Evolutionary conservation across 2,113 vertebrate genomes (phyloP), one percentile per base, ranked within the genome.

Genomic region (Gila orcuttii): DNA sequence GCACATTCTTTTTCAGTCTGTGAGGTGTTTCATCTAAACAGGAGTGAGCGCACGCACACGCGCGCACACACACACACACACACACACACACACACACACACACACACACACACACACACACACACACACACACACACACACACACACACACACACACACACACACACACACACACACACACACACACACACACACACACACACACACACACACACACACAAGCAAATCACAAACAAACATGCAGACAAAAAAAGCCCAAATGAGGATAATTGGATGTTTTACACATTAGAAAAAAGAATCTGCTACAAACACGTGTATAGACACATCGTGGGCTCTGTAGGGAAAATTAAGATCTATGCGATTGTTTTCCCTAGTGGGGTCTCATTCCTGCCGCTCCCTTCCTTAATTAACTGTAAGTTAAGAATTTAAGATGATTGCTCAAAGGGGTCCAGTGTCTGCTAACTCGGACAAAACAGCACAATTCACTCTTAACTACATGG

Each of bases 381-480:
- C 55, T 60, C 31, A 59, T 83, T 89, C 84, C 85, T 88, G 79
- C 85, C 88, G 36, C 88, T 79, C 90, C 85, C 89, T 90, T 88
- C 87, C 91, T 86, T 85, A 84, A 89, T 84, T 83, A 83, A 79
- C 59, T 52, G 50, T n/a, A 77, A 82, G 68, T 19, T 55, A 84
- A 42, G 62, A 60, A 42, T 47, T 69, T 31, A 68, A 88, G 76
- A 50, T 64, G 55, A 77, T 25, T 79, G 45, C 74, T 83, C 79
- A 79, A 47, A 84, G 19, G 31, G 52, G 79, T 25, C n/a, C 25
- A 39, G 62, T 71, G 62, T 82, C 64, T 85, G 21, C 79, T n/a
- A 33, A 13, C 12, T n/a, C 21, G 0, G 33, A 64, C 19, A 71
- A 57, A 33, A 52, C 6, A 55, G 42, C 15, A 60, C 73, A 12